These are phyloP conservation scores for Papilio dardanus DNA, from an alignment of 1,140 invertebrate species.

Conservation along the genomic window DNA sequence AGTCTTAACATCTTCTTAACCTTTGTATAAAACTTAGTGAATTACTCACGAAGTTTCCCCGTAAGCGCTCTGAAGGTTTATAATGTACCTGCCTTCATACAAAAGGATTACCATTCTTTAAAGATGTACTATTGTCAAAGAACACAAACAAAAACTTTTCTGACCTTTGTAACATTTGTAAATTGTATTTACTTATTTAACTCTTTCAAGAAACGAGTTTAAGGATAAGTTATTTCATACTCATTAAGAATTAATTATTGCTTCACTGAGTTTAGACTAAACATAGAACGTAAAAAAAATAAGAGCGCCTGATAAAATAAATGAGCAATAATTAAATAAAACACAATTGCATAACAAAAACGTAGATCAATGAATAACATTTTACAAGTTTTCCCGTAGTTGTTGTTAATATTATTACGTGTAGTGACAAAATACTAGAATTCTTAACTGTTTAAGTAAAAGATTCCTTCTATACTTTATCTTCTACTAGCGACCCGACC, in stretches of 20 bases:
- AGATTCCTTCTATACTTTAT: too few relatives aligned
- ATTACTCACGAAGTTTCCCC: not conserved
- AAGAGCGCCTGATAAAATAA: not conserved
- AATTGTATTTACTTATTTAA: not conserved
- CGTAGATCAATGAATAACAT: not conserved
- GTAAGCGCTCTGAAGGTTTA: constrained; percentile 9
- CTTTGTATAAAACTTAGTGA: constrained; percentile 18
- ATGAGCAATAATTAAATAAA: not conserved
- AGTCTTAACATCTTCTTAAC: constrained; percentile 5
- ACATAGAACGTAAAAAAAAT: not conserved
- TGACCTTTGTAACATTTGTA: not conserved
- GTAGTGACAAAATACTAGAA: too few relatives aligned
- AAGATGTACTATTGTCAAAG: not conserved
- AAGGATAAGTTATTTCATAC: not conserved
- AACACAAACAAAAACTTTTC: not conserved
- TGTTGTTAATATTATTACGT: too few relatives aligned
- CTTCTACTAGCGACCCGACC: too few relatives aligned
- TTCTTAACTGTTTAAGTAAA: too few relatives aligned
- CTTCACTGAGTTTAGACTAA: not conserved
- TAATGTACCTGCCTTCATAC: constrained; percentile 6
- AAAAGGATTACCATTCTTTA: constrained; percentile 2
- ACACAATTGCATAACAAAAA: not conserved
- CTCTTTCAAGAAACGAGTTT: not conserved
- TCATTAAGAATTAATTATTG: not conserved
- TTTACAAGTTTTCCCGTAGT: not conserved